Conservation (phyloP, 2,113 vertebrate genomes). For the Zootoca vivipara region DNA sequence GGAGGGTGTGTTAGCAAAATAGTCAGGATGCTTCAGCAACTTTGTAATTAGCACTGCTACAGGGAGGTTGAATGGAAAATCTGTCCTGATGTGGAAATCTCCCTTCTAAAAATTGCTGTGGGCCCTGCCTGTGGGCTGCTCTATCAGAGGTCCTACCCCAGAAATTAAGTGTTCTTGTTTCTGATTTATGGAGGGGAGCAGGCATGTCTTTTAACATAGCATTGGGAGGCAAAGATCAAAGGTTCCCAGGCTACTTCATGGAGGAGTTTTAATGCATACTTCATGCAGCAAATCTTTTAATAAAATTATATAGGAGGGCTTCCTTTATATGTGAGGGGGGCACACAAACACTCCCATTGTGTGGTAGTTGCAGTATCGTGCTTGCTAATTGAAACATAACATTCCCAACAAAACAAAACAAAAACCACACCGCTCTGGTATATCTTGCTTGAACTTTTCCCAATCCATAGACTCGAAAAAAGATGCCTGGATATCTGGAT, state of each 20-base stretch:
- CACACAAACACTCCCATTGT: not conserved
- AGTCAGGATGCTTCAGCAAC: constrained; percentile 31
- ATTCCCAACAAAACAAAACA: not conserved
- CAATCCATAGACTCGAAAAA: not conserved
- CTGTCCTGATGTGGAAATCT: constrained; percentile 13
- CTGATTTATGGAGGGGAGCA: not conserved
- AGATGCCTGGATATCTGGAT: not conserved
- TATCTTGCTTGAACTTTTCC: not conserved
- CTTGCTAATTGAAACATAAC: not conserved
- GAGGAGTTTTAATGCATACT: not conserved
- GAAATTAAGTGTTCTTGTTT: constrained; percentile 1
- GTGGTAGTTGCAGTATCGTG: not conserved
- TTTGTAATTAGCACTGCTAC: constrained; percentile 21
- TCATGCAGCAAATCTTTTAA: not conserved
- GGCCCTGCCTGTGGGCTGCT: not conserved
- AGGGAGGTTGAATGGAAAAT: constrained; percentile 19
- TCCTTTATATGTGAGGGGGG: not conserved
- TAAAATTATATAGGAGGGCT: not conserved
- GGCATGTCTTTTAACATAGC: not conserved
- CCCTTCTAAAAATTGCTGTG: constrained; percentile 13
- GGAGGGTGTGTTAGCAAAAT: constrained; percentile 42
- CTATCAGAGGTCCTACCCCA: not conserved
- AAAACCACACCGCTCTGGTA: too few species aligned
- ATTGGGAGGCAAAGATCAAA: not conserved
- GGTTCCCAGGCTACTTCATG: not conserved